Conservation (phyloP, 2,113 vertebrate species). For the Bubalus kerabau region DNA sequence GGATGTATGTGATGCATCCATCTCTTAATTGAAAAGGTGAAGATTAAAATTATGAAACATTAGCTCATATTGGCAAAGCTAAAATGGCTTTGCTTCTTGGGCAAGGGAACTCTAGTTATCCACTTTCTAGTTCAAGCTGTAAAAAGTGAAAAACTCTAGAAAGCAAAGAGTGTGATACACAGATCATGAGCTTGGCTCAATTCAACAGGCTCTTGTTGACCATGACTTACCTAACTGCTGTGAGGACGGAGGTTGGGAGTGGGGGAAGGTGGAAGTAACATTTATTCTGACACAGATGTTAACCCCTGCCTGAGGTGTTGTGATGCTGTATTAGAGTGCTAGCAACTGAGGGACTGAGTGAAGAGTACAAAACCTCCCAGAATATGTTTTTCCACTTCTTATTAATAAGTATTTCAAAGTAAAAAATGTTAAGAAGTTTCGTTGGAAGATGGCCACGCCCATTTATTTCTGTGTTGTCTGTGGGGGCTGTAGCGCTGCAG, state of each 20-base stretch:
- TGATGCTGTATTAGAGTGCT: not conserved
- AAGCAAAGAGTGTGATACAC: not conserved
- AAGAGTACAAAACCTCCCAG: not conserved
- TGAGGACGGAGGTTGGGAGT: not conserved
- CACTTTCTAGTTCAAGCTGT: conserved; percentile 20
- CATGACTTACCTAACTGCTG: not conserved
- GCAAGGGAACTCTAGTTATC: conserved; percentile 54
- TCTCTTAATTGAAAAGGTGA: conserved; percentile 71
- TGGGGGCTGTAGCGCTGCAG: not conserved
- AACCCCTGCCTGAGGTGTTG: not conserved
- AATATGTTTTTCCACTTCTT: not conserved
- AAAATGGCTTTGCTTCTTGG: conserved; percentile 59
- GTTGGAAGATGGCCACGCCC: not conserved
- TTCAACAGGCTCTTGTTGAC: not conserved
- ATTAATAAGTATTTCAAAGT: not conserved
- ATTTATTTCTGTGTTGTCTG: not conserved
- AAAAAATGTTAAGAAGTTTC: not conserved
- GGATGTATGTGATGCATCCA: conserved; percentile 67
- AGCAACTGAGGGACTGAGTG: not conserved
- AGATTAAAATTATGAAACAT: conserved; percentile 63
- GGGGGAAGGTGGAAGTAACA: not conserved
- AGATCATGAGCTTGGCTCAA: not conserved
- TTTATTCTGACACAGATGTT: not conserved
- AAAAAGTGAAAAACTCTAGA: not conserved
- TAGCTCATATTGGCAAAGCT: conserved; percentile 36